These are phyloP conservation scores for Chrysopilus asiliformis DNA, from an alignment of 2,888 invertebrate species.

Conservation along the genomic window DNA sequence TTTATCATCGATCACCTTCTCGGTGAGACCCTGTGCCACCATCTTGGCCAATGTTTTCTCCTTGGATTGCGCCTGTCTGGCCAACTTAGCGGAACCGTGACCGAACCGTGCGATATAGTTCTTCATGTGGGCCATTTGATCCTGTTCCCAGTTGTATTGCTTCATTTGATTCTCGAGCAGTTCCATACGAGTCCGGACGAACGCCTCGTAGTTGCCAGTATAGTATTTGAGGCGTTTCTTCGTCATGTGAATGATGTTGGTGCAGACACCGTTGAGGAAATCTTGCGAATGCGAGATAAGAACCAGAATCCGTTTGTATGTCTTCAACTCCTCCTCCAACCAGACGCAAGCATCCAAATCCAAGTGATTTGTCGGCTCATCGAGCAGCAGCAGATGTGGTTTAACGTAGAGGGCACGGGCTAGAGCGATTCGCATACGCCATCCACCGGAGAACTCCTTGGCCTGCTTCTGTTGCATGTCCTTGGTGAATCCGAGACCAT, in stretches of 20 bases:
- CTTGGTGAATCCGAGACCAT: constrained; percentile 89
- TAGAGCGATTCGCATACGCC: constrained; percentile 98
- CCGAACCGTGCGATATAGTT: constrained; percentile 98
- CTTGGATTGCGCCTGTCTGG: constrained; percentile 97
- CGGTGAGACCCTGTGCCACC: constrained; percentile 95
- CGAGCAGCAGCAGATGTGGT: constrained; percentile 87
- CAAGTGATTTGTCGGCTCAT: constrained; percentile 98
- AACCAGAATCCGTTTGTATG: constrained; percentile 91
- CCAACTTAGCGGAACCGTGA: constrained; percentile 97
- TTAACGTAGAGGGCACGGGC: constrained; percentile 95
- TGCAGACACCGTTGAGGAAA: constrained; percentile 95
- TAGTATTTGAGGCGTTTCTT: constrained; percentile 89
- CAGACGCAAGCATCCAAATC: constrained; percentile 99
- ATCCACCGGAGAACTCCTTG: constrained; percentile 84
- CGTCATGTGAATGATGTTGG: constrained; percentile 91
- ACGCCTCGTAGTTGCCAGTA: constrained; percentile 94
- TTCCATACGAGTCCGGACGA: constrained; percentile 85
- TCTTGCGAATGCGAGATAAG: constrained; percentile 99
- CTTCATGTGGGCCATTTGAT: constrained; percentile 99
- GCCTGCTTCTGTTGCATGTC: constrained; percentile 78
- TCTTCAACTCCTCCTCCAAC: constrained; percentile 95
- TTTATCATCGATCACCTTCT: constrained; percentile 86
- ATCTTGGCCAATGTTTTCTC: constrained; percentile 99
- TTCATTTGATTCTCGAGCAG: constrained; percentile 97
- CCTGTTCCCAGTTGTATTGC: constrained; percentile 99